phyloP scores from a whole-genome alignment of 2,113 vertebrate species.

The Electrona antarctica region DNA sequence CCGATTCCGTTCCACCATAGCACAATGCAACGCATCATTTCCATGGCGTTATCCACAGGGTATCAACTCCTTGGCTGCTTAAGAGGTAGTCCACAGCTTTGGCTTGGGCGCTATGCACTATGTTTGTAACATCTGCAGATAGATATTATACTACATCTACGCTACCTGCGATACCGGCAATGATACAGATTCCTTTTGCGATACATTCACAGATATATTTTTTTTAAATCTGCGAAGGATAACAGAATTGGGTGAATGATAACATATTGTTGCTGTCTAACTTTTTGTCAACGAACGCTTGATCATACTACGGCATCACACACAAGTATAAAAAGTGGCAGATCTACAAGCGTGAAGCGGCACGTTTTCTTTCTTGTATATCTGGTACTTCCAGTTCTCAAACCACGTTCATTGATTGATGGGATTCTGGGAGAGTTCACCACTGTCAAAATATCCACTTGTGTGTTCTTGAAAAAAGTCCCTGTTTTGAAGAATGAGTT shows the following conservation, averaged over 20 bases:
- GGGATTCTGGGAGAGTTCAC: constrained; percentile 53
- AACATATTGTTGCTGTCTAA: constrained; percentile 27
- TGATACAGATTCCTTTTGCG: neutral
- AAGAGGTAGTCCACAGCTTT: constrained; percentile 45
- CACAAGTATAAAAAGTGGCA: too few species aligned
- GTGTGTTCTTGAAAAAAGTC: constrained; percentile 44
- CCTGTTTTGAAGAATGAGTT: constrained; percentile 48
- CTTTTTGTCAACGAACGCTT: too few species aligned
- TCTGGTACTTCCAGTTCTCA: too few species aligned
- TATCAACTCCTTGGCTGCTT: constrained; percentile 46
- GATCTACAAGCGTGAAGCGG: too few species aligned
- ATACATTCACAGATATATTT: neutral
- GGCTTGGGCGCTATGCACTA: constrained; percentile 18
- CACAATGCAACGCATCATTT: constrained; percentile 68
- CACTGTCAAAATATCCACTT: constrained; percentile 59
- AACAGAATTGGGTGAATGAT: constrained; percentile 30
- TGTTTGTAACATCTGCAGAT: neutral
- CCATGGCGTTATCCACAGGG: constrained; percentile 53
- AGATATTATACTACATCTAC: constrained; percentile 15
- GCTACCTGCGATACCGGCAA: neutral
- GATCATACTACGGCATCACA: too few species aligned
- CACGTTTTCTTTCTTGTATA: constrained; percentile 17
- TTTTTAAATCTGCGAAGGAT: constrained; percentile 19
- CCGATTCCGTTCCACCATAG: constrained; percentile 62
- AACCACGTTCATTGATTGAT: constrained; percentile 50